Base-by-base conservation (phyloP, 2,797 vertebrate genomes). In the Pipistrellus pipistrellus region DNA sequence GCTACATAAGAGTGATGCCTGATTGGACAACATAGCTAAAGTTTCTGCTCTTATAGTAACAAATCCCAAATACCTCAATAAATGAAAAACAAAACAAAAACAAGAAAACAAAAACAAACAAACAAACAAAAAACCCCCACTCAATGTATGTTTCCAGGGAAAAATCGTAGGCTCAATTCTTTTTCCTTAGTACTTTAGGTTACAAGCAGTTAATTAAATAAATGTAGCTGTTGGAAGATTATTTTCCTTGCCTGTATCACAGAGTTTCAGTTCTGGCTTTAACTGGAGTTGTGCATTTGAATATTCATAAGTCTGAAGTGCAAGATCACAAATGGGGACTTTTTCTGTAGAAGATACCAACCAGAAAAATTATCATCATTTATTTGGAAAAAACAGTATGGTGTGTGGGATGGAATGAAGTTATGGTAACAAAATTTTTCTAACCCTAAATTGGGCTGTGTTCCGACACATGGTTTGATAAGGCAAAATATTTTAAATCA, bases 401-500 rank as follows among this genome's bases (percentile, higher is more conserved):
- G 93, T 95, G 75, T 84, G 94, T 97, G 44, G 96, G 96, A 90
- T 92, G 92, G 41, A 85, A 84, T 83, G 82, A 93, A 88, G 88
- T 88, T 83, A 85, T 72, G 57, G 59, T 57, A 85, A 95, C 87
- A 96, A 55, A 95, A 84, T 91, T 93, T 97, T 72, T 78, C 62
- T 95, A 83, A 96, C 90, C 96, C 48, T 76, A 68, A 91, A 44
- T 53, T 83, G 71, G 46, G 10, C 53, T 96, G 77, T 82, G 48
- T 96, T 95, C 90, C 91, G 94, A 96, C 78, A 94, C 85, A 88
- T 71, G 46, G 75, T 85, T 80, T 95, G 75, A 66, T 72, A 90
- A 95, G 55, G 80, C 90, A 96, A 96, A 97, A 97, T 94, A 97
- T 96, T 97, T 97, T 92, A 96, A 83, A 92, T 95, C 78, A 96